A percentile compares a stretch with the other conserved stretches of the same genome.
Evolutionary conservation across 37 sponge, comb jelly and placozoan species (phyloP).

Genomic region (Cladorhizidae sp.): DNA sequence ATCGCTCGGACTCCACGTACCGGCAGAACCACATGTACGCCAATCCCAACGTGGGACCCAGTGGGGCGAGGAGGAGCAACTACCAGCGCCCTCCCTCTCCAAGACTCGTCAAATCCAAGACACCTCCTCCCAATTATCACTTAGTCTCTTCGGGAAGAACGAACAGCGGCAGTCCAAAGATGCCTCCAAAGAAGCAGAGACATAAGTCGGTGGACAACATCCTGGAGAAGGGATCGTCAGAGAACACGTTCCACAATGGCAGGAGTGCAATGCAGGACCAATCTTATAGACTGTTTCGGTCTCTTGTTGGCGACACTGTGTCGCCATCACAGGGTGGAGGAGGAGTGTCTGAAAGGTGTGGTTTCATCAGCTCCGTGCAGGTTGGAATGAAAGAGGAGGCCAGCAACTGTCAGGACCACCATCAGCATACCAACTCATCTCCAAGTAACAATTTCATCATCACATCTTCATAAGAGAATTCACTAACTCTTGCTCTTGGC

Average conservation of each 20-base stretch:
- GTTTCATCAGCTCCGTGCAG: neutral
- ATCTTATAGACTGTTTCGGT: slow-evolving; percentile 8
- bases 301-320: slow-evolving; percentile 23
- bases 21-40: neutral
- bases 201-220: slow-evolving; percentile 25
- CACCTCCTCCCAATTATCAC: slow-evolving; percentile 23
- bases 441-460: neutral
- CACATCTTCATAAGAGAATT: too few relatives aligned
- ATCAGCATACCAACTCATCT: slow-evolving; percentile 8
- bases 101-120: slow-evolving; percentile 22
- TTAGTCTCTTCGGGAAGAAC: neutral
- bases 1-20: neutral
- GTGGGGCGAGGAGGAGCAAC: slow-evolving; percentile 20
- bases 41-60: neutral
- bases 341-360: too few relatives aligned
- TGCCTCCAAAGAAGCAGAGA: slow-evolving; percentile 8
- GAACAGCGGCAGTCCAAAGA: neutral
- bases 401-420: neutral
- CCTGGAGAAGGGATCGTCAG: neutral
- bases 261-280: neutral
- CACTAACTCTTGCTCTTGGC: too few relatives aligned
- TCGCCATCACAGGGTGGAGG: neutral
- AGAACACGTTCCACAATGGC: neutral
- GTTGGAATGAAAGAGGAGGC: too few relatives aligned
- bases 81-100: neutral